Evolutionary conservation across 2,797 vertebrate genomes (phyloP).

Genomic region (Arnoldichthys spilopterus): DNA sequence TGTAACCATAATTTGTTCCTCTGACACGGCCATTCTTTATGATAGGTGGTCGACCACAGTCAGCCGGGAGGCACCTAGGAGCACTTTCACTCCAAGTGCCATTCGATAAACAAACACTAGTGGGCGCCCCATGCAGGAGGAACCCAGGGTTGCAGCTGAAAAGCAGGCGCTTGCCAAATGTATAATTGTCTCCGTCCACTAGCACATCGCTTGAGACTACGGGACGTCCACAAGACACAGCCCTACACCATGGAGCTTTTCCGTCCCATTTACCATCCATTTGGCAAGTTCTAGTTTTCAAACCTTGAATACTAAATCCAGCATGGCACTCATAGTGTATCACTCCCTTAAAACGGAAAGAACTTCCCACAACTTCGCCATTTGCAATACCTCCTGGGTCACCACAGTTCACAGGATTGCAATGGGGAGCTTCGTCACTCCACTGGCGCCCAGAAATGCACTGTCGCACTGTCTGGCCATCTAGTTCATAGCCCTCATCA

Average conservation of each 20-base stretch:
- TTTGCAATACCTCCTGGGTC: conserved; percentile 79
- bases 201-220: conserved; percentile 73
- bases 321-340: conserved; percentile 83
- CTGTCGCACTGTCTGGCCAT: conserved; percentile 82
- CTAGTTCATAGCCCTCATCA: conserved; percentile 82
- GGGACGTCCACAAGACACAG: conserved; percentile 85
- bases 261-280: conserved; percentile 84
- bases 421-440: conserved; percentile 82
- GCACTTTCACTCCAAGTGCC: conserved; percentile 87
- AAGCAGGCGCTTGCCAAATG: conserved; percentile 77
- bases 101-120: conserved; percentile 85
- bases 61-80: conserved; percentile 78
- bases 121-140: conserved; percentile 78
- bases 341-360: conserved; percentile 76
- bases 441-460: conserved; percentile 87
- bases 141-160: conserved; percentile 87
- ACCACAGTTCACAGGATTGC: conserved; percentile 78
- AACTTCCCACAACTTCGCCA: conserved; percentile 76
- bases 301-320: conserved; percentile 86
- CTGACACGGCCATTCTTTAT: conserved; percentile 77
- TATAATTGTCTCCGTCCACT: conserved; percentile 80
- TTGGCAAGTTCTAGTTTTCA: conserved; percentile 79
- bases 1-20: conserved; percentile 82
- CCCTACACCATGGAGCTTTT: conserved; percentile 83
- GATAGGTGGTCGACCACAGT: conserved; percentile 74